Base-by-base conservation (phyloP, 1,140 invertebrate species). In the Listronotus bonariensis region DNA sequence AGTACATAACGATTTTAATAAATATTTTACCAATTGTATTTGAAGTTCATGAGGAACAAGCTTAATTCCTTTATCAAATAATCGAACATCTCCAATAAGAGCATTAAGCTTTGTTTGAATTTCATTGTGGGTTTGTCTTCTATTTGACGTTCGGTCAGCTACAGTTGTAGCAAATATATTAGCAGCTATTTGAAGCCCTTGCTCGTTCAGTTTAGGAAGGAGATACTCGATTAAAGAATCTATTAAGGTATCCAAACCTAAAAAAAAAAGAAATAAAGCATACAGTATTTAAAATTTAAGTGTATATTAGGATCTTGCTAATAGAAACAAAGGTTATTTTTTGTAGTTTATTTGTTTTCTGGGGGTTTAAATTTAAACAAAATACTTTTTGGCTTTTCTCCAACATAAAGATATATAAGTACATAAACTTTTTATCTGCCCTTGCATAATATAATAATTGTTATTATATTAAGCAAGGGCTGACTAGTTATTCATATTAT, bases 61-160 rank as follows among this genome's bases (percentile, higher is more conserved):
- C 77, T 92, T 94, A 0, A 95, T 80, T 6, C 91, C 92, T 79
- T 94, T 96, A 58, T 95, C 90, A 81, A 92, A 96, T 15, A 95
- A 79, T 67, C 87, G 85, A 32, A 94, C 87, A 75, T 95, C 92
- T 48, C 85, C 84, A 14, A 89, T 81, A 10, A 94, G 76, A 15
- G 86, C 82, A 75, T 92, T 91, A 0, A 96, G 79, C 74, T 89
- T 90, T 61, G 96, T 91, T 80, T 94, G 90, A 26, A 93, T 77
- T 43, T 92, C 88, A 17, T 85, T 86, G 73, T 92, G 90, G 0
- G 87, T 90, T 78, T 93, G 91, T 43, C 90, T 82, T 68, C 89
- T 78, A 76, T 83, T 85, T 73, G 86, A 82, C 46, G 84, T 85
- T 32, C 84, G 78, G 68, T 88, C 86, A 71, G 90, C 84, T 12